Evolutionary conservation across 2,113 vertebrate species (phyloP).

Genomic region (Microtus ochrogaster): DNA sequence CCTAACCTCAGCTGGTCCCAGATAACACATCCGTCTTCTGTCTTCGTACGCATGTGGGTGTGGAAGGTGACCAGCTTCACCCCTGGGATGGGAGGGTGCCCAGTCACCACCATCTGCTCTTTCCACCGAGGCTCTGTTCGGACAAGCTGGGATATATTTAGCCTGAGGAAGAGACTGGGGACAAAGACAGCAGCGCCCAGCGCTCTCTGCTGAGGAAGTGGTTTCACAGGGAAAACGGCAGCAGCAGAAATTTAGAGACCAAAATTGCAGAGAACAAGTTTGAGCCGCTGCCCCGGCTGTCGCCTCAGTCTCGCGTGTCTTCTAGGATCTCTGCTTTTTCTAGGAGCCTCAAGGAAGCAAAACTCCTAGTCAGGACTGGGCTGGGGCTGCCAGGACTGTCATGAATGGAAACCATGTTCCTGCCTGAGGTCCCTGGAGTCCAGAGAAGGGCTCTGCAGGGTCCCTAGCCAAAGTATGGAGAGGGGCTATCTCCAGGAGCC

Average conservation of each 20-base stretch:
- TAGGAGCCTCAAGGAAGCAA: background rate
- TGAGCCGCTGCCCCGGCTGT: background rate
- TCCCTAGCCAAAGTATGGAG: background rate
- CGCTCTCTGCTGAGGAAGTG: background rate
- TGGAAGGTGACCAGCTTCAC: background rate
- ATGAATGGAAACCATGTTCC: background rate
- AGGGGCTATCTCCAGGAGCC: background rate
- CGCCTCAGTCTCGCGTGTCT: no score
- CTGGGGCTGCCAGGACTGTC: background rate
- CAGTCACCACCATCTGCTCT: background rate
- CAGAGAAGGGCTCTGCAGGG: background rate
- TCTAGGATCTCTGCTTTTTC: background rate
- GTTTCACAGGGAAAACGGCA: background rate
- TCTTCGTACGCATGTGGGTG: background rate
- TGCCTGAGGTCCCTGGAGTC: background rate
- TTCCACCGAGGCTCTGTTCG: background rate
- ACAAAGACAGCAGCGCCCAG: background rate
- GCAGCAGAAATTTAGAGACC: background rate
- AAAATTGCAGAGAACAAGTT: background rate
- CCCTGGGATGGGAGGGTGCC: background rate
- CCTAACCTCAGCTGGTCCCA: background rate
- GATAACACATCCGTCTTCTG: background rate
- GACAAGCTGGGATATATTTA: conserved; percentile 37
- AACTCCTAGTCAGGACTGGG: background rate
- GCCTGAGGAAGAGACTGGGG: background rate